Conservation (phyloP, 2,113 vertebrate species). For the Takifugu flavidus region DNA sequence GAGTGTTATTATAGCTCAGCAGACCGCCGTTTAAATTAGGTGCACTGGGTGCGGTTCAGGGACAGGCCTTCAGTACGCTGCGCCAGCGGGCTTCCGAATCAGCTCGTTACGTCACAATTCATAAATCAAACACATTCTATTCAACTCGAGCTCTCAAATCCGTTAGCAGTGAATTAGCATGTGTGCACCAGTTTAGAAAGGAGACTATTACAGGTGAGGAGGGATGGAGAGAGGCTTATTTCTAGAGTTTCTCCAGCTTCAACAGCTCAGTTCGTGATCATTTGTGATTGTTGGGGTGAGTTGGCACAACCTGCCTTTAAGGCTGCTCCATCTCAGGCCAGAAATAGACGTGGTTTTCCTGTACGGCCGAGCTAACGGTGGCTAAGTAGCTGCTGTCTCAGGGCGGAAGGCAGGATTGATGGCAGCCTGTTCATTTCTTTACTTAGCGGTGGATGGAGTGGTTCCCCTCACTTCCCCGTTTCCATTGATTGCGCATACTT, state of each 20-base stretch:
- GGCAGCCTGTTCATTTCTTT: neutral
- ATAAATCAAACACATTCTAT: neutral
- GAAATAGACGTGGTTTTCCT: constrained; percentile 57
- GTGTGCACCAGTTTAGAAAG: neutral
- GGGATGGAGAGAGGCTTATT: no score
- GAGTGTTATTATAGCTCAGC: constrained; percentile 35
- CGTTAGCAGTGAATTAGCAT: neutral
- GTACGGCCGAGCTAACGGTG: constrained; percentile 15
- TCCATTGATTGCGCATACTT: neutral
- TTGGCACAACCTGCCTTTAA: no score
- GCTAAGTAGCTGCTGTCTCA: neutral
- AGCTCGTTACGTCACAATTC: constrained; percentile 9
- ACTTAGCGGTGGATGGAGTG: neutral
- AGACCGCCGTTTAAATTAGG: constrained; percentile 50
- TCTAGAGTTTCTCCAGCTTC: no score
- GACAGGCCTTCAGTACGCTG: constrained; percentile 14
- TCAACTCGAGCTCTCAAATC: neutral
- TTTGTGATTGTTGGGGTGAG: no score
- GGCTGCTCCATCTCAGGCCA: neutral
- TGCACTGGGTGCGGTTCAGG: constrained; percentile 58
- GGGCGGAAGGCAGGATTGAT: neutral
- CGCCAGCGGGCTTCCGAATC: constrained; percentile 8
- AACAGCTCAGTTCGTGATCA: no score
- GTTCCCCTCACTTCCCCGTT: neutral
- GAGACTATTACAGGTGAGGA: neutral